Evolutionary conservation across 2,113 vertebrate species (phyloP), one percentile per base, ranked within the genome.

Genomic region (Seriola rivoliana): DNA sequence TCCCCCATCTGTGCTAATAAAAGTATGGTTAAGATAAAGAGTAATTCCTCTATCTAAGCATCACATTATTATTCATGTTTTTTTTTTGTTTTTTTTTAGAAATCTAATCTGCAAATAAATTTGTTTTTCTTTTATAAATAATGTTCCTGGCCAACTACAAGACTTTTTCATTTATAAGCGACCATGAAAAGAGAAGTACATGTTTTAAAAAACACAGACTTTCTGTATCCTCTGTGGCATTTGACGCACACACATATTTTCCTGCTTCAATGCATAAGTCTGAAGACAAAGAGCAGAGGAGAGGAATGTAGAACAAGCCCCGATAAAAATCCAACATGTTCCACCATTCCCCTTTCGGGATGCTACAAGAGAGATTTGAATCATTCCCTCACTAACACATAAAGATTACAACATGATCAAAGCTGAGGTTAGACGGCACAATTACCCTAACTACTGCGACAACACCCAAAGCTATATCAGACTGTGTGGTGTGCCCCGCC

Each of bases 361-460:
- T 74, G 29, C n/a, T 29, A 21, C 5, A 69, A 46, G 16, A 62
- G 32, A 77, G 71, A 83, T 75, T 36, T 50, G 21, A 50, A 78
- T 73, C 50, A 29, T 32, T 8, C 55, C n/a, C 44, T 75, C 48
- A 64, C 25, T 25, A 16, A 68, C 9, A 70, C 55, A 68, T 21
- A 32, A 60, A 2, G 0, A 71, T 81, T 75, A 64, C 50, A 72
- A 55, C 48, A 78, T 29, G 13, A 84, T 65, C 19, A 81, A 81
- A 85, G 69, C 52, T 16, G 40, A 3, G 3, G 25, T 34, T 29
- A 32, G 46, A 65, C 25, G 4, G n/a, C 23, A 42, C 23, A 77
- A 58, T 63, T 67, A 52, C 8, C 2, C 25, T 11, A 6, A 55
- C 57, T 46, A 34, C 59, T 23, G 52, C 5, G 25, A 84, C 21